Conservation (phyloP, 2,888 invertebrate species). For the Augochlorella aurata region DNA sequence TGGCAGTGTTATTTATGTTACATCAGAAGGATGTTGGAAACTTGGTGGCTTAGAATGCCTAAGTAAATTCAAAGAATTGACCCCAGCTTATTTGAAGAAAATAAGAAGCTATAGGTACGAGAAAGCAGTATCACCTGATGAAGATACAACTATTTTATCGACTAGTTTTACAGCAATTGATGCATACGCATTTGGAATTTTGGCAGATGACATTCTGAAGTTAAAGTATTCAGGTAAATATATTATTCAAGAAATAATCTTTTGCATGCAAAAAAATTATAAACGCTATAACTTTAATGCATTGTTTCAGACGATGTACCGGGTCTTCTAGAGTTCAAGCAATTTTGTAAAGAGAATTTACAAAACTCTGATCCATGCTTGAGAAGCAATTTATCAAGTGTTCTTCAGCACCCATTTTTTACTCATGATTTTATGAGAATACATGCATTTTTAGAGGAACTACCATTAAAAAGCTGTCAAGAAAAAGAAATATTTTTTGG, state of each 20-base stretch:
- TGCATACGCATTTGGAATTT: constrained; percentile 89
- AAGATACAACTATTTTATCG: constrained; percentile 82
- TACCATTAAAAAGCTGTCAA: constrained; percentile 89
- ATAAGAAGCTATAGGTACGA: constrained; percentile 88
- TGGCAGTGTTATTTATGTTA: constrained; percentile 90
- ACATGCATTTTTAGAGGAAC: constrained; percentile 91
- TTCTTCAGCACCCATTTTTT: constrained; percentile 90
- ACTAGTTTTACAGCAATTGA: constrained; percentile 86
- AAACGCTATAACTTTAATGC: background rate
- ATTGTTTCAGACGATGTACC: constrained; percentile 86
- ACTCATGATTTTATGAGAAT: constrained; percentile 93
- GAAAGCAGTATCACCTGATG: constrained; percentile 88
- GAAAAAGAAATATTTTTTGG: constrained; percentile 92
- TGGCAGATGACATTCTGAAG: constrained; percentile 89
- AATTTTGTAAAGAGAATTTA: constrained; percentile 87
- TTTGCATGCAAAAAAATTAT: background rate
- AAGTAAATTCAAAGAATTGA: constrained; percentile 87
- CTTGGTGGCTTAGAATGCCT: constrained; percentile 93
- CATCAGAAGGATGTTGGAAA: constrained; percentile 93
- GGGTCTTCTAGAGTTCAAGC: constrained; percentile 87
- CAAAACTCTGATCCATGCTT: constrained; percentile 86
- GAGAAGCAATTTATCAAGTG: constrained; percentile 87
- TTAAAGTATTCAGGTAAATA: constrained; percentile 81
- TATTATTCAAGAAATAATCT: background rate
- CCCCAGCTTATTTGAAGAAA: constrained; percentile 86